phyloP scores from a whole-genome alignment of 2,888 invertebrate genomes.

The Caenorhabditis doughertyi region DNA sequence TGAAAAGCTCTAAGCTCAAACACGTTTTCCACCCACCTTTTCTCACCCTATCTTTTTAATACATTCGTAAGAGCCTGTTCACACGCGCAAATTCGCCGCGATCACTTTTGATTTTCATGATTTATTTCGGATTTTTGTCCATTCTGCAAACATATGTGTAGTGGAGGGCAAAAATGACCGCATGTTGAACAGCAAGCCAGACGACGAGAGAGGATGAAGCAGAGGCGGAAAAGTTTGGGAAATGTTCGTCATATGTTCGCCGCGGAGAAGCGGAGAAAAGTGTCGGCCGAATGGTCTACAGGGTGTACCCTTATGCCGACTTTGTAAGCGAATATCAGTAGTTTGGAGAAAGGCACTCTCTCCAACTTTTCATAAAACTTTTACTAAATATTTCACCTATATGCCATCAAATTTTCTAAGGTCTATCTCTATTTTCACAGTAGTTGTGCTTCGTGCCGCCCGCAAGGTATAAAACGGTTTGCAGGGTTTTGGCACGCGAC shows the following conservation, averaged over 20 bases:
- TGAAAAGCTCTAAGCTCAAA: constrained; percentile 53
- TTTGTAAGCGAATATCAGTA: no score
- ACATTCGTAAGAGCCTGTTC: constrained; percentile 62
- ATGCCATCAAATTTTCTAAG: no score
- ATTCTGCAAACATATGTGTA: constrained; percentile 36
- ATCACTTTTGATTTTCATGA: constrained; percentile 46
- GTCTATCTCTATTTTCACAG: no score
- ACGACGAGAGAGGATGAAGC: not conserved
- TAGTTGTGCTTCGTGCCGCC: no score
- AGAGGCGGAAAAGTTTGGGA: not conserved
- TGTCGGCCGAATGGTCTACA: constrained; percentile 80
- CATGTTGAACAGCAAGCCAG: not conserved
- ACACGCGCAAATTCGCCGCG: constrained; percentile 39
- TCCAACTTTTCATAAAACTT: no score
- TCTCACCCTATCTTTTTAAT: constrained; percentile 42
- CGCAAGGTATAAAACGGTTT: no score
- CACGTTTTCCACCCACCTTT: constrained; percentile 46
- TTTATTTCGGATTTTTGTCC: constrained; percentile 46
- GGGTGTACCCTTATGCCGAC: no score
- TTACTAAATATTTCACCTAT: no score
- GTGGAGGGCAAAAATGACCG: constrained; percentile 24
- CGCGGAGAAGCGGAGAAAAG: not conserved
- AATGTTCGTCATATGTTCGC: not conserved
- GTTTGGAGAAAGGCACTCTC: no score
- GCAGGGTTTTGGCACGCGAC: no score